phyloP scores from a whole-genome alignment of 2,888 invertebrate species.

The Oligia latruncula region DNA sequence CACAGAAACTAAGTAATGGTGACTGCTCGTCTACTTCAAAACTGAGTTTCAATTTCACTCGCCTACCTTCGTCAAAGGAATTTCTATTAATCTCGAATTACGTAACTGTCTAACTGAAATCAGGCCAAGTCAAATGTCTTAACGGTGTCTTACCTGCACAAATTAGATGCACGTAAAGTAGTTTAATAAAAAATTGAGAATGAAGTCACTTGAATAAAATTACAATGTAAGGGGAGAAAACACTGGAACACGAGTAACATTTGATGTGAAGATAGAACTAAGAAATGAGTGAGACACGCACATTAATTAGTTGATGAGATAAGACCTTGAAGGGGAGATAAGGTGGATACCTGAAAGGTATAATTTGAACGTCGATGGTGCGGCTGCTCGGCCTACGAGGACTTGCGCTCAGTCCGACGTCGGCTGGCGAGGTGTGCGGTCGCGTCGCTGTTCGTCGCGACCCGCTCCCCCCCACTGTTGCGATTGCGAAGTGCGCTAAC shows the following conservation, averaged over 20 bases:
- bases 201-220: slow-evolving; percentile 17
- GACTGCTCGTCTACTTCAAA: slow-evolving; percentile 62
- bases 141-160: slow-evolving; percentile 38
- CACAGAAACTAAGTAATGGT: slow-evolving; percentile 62
- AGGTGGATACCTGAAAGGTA: slow-evolving; percentile 77
- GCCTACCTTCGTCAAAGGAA: slow-evolving; percentile 65
- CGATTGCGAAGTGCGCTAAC: slow-evolving; percentile 76
- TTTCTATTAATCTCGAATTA: slow-evolving; percentile 66
- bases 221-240: slow-evolving; percentile 21
- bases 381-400: slow-evolving; percentile 62
- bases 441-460: slow-evolving; percentile 64
- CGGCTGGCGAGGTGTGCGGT: slow-evolving; percentile 71
- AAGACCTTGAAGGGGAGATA: slow-evolving; percentile 69
- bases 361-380: slow-evolving; percentile 68
- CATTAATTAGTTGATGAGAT: slow-evolving; percentile 71
- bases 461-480: slow-evolving; percentile 62
- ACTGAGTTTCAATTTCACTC: slow-evolving; percentile 65
- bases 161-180: slow-evolving; percentile 17
- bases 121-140: slow-evolving; percentile 48
- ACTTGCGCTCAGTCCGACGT: slow-evolving; percentile 71
- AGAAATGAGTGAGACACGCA: slow-evolving; percentile 67
- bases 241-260: slow-evolving; percentile 48
- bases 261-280: slow-evolving; percentile 61
- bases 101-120: slow-evolving; percentile 60
- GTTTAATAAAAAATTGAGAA: slow-evolving; percentile 16